These are phyloP conservation scores for Recurvirostra avosetta DNA, from an alignment of 2,113 vertebrate genomes.

Conservation along the genomic window DNA sequence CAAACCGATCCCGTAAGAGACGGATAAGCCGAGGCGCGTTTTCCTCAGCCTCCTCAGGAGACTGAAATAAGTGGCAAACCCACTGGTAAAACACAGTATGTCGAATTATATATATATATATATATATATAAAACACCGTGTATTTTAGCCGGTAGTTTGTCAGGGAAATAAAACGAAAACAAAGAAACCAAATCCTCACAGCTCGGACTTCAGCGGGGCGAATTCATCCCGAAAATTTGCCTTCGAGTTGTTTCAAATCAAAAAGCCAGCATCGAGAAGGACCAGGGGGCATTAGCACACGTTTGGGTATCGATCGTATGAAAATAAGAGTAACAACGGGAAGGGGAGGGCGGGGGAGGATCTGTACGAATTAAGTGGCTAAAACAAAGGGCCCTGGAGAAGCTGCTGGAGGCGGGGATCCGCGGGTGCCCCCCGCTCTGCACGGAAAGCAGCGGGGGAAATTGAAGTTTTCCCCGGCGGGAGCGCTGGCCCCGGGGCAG, in stretches of 20 bases:
- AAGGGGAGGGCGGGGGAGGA: too few species aligned
- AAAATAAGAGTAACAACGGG: neutral
- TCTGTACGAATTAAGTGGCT: neutral
- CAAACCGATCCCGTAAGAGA: neutral
- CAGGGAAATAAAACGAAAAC: neutral
- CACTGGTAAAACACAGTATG: neutral
- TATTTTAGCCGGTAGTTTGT: neutral
- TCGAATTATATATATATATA: neutral
- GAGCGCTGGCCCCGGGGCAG: neutral
- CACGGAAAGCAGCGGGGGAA: neutral
- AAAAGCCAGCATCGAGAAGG: neutral
- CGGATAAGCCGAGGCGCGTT: neutral
- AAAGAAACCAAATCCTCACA: slow-evolving; percentile 3
- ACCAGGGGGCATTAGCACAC: neutral
- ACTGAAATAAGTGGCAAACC: neutral
- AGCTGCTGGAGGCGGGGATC: neutral
- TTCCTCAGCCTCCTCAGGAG: neutral
- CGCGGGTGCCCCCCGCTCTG: neutral
- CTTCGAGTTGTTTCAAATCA: neutral
- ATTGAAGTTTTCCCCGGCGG: neutral
- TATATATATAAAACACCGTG: neutral
- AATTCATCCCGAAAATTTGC: neutral
- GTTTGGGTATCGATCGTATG: neutral
- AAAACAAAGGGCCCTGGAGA: slow-evolving; percentile 12
- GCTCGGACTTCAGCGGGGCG: neutral